Percentiles rank a stretch among this genome's conserved stretches.
phyloP scores from a whole-genome alignment of 1,140 invertebrate genomes.

The Drosophila dunni region DNA sequence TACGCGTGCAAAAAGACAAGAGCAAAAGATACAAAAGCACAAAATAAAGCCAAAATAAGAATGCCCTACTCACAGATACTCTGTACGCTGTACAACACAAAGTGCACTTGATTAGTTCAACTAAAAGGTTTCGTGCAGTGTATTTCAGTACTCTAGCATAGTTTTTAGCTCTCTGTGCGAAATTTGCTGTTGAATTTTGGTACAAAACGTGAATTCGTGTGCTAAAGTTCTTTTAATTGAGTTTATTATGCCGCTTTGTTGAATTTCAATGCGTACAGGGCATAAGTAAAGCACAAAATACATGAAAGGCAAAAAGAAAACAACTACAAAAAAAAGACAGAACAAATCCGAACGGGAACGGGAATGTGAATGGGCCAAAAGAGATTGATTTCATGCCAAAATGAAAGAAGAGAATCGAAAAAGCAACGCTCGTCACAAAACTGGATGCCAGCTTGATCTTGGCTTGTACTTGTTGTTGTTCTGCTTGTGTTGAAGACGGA shows the following conservation, averaged over 20 bases:
- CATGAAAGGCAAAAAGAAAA: slow-evolving; percentile 30
- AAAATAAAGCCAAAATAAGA: slow-evolving; percentile 1
- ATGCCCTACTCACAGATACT: background rate
- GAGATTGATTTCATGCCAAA: slow-evolving; percentile 72
- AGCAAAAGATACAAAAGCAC: slow-evolving; percentile 26
- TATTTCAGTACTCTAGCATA: too few species aligned
- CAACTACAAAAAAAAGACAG: background rate
- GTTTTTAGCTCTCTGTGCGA: too few species aligned
- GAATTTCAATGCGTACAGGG: background rate
- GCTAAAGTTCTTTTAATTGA: background rate
- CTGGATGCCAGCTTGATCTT: slow-evolving; percentile 30
- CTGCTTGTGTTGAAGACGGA: slow-evolving; percentile 4
- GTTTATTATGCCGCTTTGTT: background rate
- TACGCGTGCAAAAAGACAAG: slow-evolving; percentile 33
- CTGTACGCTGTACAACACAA: background rate
- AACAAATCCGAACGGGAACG: slow-evolving; percentile 17
- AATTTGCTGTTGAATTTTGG: background rate
- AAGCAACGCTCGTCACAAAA: slow-evolving; percentile 12
- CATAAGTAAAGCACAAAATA: slow-evolving; percentile 22
- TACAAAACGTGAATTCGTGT: too few species aligned
- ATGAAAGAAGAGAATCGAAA: slow-evolving; percentile 32
- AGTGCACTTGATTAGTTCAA: background rate
- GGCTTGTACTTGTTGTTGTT: slow-evolving; percentile 17
- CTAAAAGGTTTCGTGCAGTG: too few species aligned
- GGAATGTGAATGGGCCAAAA: slow-evolving; percentile 35